Conservation (phyloP, 2,113 vertebrate genomes). For the Theristicus caerulescens region DNA sequence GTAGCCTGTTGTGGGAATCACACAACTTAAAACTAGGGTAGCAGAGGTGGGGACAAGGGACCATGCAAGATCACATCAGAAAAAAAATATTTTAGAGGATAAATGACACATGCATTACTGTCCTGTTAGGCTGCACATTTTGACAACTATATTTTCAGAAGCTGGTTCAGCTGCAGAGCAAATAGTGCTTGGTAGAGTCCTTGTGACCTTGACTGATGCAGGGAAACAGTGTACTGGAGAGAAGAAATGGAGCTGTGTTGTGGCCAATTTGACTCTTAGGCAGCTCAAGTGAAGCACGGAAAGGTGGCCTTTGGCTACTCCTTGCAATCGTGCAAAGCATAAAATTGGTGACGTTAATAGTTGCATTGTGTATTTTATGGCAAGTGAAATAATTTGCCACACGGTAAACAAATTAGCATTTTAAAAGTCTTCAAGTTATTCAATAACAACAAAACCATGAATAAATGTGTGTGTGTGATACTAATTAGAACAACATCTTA, state of each 20-base stretch:
- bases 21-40: background rate
- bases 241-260: background rate
- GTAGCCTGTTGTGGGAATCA: background rate
- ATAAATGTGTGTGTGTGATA: background rate
- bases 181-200: background rate
- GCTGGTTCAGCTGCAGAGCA: background rate
- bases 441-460: background rate
- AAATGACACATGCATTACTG: background rate
- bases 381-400: background rate
- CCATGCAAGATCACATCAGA: background rate
- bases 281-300: background rate
- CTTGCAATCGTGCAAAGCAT: background rate
- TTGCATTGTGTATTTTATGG: background rate
- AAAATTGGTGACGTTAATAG: background rate
- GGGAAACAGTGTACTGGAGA: background rate
- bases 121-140: background rate
- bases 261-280: background rate
- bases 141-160: background rate
- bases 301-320: constrained; percentile 23
- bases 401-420: background rate
- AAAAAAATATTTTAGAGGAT: background rate
- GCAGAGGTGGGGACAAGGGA: background rate
- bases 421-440: background rate
- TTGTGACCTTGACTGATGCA: background rate
- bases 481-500: background rate